A percentile compares a stretch with the other conserved stretches of the same genome.
Evolutionary conservation across 2,113 vertebrate genomes (phyloP).

Genomic region (Rhynchomys soricoides): DNA sequence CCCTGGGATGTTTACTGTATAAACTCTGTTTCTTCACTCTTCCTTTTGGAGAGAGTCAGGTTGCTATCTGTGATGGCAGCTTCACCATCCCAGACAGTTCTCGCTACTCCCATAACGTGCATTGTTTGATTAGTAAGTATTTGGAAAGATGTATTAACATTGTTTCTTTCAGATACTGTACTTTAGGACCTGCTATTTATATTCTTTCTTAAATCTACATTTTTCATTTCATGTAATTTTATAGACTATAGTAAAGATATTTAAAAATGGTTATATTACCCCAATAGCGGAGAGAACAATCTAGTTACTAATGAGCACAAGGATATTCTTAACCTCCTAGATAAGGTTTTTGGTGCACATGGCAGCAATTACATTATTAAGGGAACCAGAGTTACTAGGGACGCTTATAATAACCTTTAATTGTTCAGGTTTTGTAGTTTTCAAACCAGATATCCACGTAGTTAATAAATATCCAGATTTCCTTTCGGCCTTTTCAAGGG

Average conservation of each 20-base stretch:
- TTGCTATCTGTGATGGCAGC: slow-evolving; percentile 98
- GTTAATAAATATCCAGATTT: background rate
- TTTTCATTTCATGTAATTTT: slow-evolving; percentile 61
- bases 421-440: slow-evolving; percentile 38
- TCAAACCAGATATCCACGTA: slow-evolving; percentile 34
- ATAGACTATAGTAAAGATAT: slow-evolving; percentile 15
- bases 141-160: background rate
- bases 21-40: slow-evolving; percentile 99
- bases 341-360: slow-evolving; percentile 14
- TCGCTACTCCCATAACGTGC: slow-evolving; percentile 92
- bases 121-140: slow-evolving; percentile 97
- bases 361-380: slow-evolving; percentile 39
- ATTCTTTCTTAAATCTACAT: background rate
- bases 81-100: slow-evolving; percentile 97
- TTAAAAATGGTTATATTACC: slow-evolving; percentile 27
- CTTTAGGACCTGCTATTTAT: background rate
- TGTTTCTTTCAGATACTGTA: background rate
- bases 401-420: slow-evolving; percentile 26
- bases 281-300: background rate
- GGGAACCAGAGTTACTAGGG: slow-evolving; percentile 21
- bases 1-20: slow-evolving; percentile 98
- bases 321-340: slow-evolving; percentile 29
- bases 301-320: slow-evolving; percentile 11
- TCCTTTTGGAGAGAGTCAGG: slow-evolving; percentile 99
- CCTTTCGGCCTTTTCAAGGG: background rate